A percentile compares a stretch with the other conserved stretches of the same genome.
Conservation (phyloP, 1,140 invertebrate species). For the Lepidurus apus region DNA sequence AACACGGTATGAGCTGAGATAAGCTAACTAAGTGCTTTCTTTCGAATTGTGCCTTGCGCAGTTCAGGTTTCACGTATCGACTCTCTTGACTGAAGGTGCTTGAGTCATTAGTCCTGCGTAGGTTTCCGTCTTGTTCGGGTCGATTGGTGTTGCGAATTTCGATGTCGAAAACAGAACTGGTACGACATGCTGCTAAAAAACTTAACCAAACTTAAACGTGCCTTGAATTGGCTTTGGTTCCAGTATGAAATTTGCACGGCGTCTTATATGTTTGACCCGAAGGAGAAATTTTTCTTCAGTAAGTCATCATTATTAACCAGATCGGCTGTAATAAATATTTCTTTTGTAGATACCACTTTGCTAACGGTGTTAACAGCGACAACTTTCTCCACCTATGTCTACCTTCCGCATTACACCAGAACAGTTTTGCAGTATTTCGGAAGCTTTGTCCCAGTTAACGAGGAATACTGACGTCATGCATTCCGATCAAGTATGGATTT, state of each 20-base stretch:
- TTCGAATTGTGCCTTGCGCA: background rate
- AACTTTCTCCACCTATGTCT: background rate
- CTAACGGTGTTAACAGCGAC: background rate
- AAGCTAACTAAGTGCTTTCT: background rate
- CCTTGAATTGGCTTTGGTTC: background rate
- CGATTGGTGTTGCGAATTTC: background rate
- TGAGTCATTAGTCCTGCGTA: no score
- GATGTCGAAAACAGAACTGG: background rate
- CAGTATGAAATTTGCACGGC: background rate
- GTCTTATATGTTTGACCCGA: background rate
- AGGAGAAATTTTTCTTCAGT: slow-evolving; percentile 13
- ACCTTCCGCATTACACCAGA: slow-evolving; percentile 6
- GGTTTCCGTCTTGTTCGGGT: no score
- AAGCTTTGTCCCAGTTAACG: background rate
- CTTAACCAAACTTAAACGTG: background rate
- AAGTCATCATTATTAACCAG: background rate
- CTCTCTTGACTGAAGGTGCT: no score
- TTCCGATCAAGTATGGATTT: no score
- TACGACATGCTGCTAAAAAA: background rate
- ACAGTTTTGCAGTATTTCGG: background rate
- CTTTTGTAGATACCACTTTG: background rate
- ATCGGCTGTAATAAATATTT: background rate
- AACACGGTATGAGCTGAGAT: no score
- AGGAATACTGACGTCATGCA: background rate
- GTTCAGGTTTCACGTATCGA: background rate